Conservation (phyloP, 2,113 vertebrate species). For the Barbus barbus region DNA sequence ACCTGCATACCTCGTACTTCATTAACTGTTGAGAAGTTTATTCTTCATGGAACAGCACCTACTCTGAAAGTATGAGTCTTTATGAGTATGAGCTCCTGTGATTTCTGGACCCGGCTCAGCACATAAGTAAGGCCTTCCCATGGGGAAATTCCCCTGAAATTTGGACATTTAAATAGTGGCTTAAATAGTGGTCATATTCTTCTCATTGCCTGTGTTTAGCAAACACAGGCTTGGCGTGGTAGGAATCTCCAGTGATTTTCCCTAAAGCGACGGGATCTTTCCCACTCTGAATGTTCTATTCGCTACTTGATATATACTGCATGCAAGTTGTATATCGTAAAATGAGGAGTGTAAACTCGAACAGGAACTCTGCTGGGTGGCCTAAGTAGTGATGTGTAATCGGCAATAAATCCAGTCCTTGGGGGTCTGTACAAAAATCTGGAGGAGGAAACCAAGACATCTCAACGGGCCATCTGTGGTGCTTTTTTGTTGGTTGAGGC, state of each 20-base stretch:
- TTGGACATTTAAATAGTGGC: conserved; percentile 39
- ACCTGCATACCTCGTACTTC: conserved; percentile 1
- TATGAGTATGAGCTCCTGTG: background rate
- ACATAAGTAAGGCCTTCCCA: conserved; percentile 18
- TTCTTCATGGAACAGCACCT: conserved; percentile 3
- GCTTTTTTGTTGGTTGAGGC: conserved; percentile 20
- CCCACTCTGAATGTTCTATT: background rate
- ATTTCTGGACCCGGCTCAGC: conserved; percentile 38
- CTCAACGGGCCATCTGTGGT: background rate
- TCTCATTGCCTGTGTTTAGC: conserved; percentile 28
- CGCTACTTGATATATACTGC: conserved; percentile 7
- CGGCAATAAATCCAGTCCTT: conserved; percentile 19
- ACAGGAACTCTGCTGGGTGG: conserved; percentile 33
- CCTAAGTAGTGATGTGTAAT: conserved; percentile 34
- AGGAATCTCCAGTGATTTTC: background rate
- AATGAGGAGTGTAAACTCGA: conserved; percentile 28
- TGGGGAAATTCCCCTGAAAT: conserved; percentile 25
- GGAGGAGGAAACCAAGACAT: conserved; percentile 39
- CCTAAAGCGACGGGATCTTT: background rate
- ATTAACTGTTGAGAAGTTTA: background rate
- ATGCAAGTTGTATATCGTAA: conserved; percentile 40
- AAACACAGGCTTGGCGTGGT: conserved; percentile 4
- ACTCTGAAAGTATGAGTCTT: background rate
- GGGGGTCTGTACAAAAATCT: conserved; percentile 20
- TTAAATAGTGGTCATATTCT: conserved; percentile 38